Percentiles rank a stretch among this genome's conserved stretches.
These are phyloP conservation scores for Melieria crassipennis DNA, from an alignment of 2,888 invertebrate species.

Conservation along the genomic window DNA sequence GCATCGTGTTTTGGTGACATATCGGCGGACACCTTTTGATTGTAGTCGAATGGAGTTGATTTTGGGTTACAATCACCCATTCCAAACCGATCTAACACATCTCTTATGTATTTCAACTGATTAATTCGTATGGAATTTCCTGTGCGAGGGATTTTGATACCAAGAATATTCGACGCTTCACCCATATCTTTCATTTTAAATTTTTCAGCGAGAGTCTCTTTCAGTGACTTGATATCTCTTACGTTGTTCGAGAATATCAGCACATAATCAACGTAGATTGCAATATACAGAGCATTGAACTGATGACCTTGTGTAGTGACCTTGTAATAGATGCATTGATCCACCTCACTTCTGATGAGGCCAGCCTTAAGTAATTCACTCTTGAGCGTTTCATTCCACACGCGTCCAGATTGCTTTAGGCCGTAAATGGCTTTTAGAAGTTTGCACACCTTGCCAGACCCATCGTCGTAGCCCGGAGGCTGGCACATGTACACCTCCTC, in stretches of 20 bases:
- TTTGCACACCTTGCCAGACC: constrained; percentile 15
- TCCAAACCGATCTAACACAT: constrained; percentile 23
- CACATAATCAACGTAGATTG: constrained; percentile 35
- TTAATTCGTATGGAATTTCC: constrained; percentile 22
- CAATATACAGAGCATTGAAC: constrained; percentile 17
- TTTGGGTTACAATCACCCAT: constrained; percentile 32
- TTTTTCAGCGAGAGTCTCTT: constrained; percentile 10
- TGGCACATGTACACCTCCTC: constrained; percentile 42
- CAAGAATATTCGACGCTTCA: constrained; percentile 31
- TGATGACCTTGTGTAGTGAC: neutral
- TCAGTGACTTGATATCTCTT: constrained; percentile 13
- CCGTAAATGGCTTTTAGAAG: constrained; percentile 22
- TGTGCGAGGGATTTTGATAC: constrained; percentile 31
- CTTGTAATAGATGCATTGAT: constrained; percentile 31
- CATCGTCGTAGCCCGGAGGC: constrained; percentile 39
- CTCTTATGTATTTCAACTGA: constrained; percentile 30
- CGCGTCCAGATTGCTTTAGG: constrained; percentile 20
- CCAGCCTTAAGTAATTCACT: constrained; percentile 23
- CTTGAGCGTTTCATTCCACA: constrained; percentile 27
- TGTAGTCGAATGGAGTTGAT: constrained; percentile 35
- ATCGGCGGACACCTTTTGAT: constrained; percentile 27
- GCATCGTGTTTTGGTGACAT: constrained; percentile 21
- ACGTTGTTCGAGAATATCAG: constrained; percentile 20
- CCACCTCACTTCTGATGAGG: constrained; percentile 14
- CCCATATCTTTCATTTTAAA: constrained; percentile 39